These are phyloP conservation scores for Cacoxenus indagator DNA, from an alignment of 2,888 invertebrate species.

Conservation along the genomic window DNA sequence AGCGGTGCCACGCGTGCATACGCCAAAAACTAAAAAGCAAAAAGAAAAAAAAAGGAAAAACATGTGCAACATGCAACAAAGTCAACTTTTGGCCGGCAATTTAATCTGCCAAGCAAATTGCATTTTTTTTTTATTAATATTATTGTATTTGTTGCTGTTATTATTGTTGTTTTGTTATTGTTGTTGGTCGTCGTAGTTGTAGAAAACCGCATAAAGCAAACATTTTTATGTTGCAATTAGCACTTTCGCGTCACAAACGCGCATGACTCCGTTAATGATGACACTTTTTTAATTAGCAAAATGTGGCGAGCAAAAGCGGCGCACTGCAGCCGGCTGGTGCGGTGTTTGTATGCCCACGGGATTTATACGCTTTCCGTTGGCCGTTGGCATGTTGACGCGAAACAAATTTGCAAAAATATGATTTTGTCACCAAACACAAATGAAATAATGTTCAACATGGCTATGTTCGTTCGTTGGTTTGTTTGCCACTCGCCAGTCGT, in stretches of 20 bases:
- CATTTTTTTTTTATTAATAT: no score
- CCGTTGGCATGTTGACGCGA: slow-evolving; percentile 4
- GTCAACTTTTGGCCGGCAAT: not conserved
- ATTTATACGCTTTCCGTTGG: not conserved
- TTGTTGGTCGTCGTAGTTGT: not conserved
- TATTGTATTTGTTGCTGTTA: not conserved
- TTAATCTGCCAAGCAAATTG: not conserved
- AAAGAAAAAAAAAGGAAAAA: no score
- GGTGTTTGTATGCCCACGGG: no score
- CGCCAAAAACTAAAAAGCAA: no score
- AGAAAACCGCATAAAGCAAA: slow-evolving; percentile 43
- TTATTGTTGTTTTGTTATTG: not conserved
- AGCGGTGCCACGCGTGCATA: not conserved
- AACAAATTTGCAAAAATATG: slow-evolving; percentile 13
- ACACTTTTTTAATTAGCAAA: slow-evolving; percentile 59
- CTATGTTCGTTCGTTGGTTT: not conserved
- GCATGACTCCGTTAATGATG: slow-evolving; percentile 51
- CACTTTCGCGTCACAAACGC: slow-evolving; percentile 47
- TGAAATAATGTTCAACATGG: not conserved
- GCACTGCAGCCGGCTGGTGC: no score
- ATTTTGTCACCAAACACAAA: slow-evolving; percentile 16
- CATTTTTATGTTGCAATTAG: slow-evolving; percentile 53
- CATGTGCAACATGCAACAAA: not conserved
- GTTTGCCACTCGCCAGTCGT: no score
- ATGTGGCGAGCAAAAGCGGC: not conserved